Evolutionary conservation across 1,140 invertebrate species (phyloP).

Genomic region (Orius insidiosus): DNA sequence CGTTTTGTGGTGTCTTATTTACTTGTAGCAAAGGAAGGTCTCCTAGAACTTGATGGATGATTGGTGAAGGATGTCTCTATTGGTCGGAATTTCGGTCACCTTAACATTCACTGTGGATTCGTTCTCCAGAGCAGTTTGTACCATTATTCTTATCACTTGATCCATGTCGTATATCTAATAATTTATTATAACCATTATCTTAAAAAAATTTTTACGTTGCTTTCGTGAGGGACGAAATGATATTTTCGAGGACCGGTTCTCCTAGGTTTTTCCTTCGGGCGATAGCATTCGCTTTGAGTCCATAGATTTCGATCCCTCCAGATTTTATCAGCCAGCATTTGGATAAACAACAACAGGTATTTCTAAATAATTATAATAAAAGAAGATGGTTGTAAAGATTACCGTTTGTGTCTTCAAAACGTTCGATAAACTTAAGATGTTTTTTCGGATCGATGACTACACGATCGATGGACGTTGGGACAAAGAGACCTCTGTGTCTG

Average conservation of each 20-base stretch:
- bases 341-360: conserved; percentile 20
- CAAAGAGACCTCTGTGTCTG: conserved; percentile 56
- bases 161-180: conserved; percentile 19
- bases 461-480: conserved; percentile 70
- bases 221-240: conserved; percentile 49
- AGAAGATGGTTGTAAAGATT: no score
- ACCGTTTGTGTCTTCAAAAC: conserved; percentile 17
- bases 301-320: conserved; percentile 69
- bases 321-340: conserved; percentile 31
- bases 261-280: conserved; percentile 41
- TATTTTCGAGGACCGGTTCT: conserved; percentile 54
- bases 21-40: conserved; percentile 31
- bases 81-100: conserved; percentile 39
- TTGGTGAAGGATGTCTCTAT: conserved; percentile 27
- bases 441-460: conserved; percentile 57
- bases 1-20: conserved; percentile 1
- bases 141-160: conserved; percentile 31
- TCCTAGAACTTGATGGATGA: conserved; percentile 20
- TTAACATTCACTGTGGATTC: conserved; percentile 45
- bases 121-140: conserved; percentile 69
- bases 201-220: conserved; percentile 8
- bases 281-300: conserved; percentile 63
- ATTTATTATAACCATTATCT: conserved; percentile 3
- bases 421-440: conserved; percentile 27
- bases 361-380: conserved; percentile 14